These are phyloP conservation scores for Papilio machaon DNA, from an alignment of 1,140 invertebrate species.

Conservation along the genomic window DNA sequence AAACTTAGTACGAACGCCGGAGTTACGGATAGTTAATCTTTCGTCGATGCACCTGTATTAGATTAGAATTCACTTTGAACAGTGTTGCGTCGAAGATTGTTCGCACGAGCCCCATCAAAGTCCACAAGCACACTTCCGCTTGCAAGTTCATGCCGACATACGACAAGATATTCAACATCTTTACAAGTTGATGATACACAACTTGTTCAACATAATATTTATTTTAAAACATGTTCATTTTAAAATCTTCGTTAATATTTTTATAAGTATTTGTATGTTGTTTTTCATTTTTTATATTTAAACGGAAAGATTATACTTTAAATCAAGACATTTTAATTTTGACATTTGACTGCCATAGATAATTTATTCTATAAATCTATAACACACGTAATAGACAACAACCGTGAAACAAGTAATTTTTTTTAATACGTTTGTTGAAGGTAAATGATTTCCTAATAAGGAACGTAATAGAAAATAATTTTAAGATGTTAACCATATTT, in stretches of 20 bases:
- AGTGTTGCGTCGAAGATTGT: constrained; percentile 76
- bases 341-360: not conserved
- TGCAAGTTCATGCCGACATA: constrained; percentile 71
- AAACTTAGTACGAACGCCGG: constrained; percentile 33
- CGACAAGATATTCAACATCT: constrained; percentile 69
- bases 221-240: constrained; percentile 19
- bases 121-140: constrained; percentile 74
- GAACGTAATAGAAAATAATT: no score
- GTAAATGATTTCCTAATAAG: no score
- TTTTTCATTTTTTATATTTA: not conserved
- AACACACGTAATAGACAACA: not conserved
- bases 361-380: not conserved
- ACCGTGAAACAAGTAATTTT: not conserved
- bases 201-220: not conserved
- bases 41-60: constrained; percentile 68
- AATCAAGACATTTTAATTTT: constrained; percentile 4
- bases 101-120: constrained; percentile 66
- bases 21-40: constrained; percentile 38
- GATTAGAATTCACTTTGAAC: constrained; percentile 77
- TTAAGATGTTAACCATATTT: no score
- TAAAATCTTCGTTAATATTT: constrained; percentile 39
- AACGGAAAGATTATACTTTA: not conserved
- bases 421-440: no score
- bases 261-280: not conserved
- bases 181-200: constrained; percentile 12